These are phyloP conservation scores for Mimumesa dahlbomi DNA, from an alignment of 2,888 invertebrate genomes.

Conservation along the genomic window DNA sequence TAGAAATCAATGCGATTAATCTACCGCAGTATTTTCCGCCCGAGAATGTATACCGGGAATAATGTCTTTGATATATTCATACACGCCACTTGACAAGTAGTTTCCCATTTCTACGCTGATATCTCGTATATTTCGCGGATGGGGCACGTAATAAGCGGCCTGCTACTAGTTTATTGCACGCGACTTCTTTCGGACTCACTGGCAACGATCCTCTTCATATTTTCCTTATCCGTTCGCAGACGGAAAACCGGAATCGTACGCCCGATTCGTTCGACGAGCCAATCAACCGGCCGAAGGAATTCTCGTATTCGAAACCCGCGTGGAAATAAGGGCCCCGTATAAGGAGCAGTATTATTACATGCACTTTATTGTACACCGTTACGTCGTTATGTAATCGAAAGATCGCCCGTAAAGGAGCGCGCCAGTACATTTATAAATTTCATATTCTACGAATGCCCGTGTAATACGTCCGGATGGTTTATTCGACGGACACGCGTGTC, in stretches of 20 bases:
- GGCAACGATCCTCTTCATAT: slow-evolving; percentile 16
- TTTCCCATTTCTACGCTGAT: slow-evolving; percentile 22
- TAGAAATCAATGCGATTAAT: too few species aligned
- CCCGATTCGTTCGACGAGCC: slow-evolving; percentile 35
- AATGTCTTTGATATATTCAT: slow-evolving; percentile 23
- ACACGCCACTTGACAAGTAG: slow-evolving; percentile 1
- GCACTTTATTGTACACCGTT: slow-evolving; percentile 50
- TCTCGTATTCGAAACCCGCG: slow-evolving; percentile 15
- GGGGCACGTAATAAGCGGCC: slow-evolving; percentile 37
- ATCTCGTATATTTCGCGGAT: slow-evolving; percentile 35
- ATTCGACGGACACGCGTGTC: not conserved
- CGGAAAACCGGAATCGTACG: slow-evolving; percentile 58
- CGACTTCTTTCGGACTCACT: slow-evolving; percentile 50
- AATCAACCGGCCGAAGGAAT: slow-evolving; percentile 38
- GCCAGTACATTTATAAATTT: slow-evolving; percentile 6
- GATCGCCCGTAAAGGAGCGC: not conserved
- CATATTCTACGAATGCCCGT: not conserved
- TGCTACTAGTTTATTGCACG: slow-evolving; percentile 47
- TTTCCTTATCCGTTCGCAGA: slow-evolving; percentile 13
- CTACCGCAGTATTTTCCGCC: not conserved
- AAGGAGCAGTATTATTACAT: slow-evolving; percentile 28
- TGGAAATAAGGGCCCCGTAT: slow-evolving; percentile 25
- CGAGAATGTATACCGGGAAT: not conserved
- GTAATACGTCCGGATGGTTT: not conserved
- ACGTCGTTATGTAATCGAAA: slow-evolving; percentile 40